Percentiles rank a stretch among this genome's conserved stretches.
These are phyloP conservation scores for Ectobius pallidus DNA, from an alignment of 2,888 invertebrate species.

Conservation along the genomic window DNA sequence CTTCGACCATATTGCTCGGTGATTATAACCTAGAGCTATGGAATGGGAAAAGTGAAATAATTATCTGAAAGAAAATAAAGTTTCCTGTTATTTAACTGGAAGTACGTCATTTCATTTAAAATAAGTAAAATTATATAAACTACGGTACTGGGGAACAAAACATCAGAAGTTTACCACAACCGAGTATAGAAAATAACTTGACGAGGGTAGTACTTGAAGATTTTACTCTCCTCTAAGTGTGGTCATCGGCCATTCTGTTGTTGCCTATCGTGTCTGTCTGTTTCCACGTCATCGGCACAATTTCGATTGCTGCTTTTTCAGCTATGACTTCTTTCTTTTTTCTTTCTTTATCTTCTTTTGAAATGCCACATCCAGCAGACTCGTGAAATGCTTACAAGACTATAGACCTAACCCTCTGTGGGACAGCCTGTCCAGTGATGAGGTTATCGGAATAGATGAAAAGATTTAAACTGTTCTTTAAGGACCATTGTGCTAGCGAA, in stretches of 20 bases:
- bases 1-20: no score
- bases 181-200: no score
- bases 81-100: no score
- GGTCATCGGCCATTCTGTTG: conserved; percentile 1
- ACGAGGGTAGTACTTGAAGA: background rate
- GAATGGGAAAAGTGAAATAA: no score
- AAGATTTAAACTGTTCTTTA: no score
- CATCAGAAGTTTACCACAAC: no score
- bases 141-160: no score
- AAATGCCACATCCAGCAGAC: background rate
- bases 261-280: background rate
- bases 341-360: background rate
- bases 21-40: no score
- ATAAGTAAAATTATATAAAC: no score
- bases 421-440: background rate
- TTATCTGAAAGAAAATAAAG: no score
- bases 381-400: background rate
- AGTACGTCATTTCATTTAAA: no score
- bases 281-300: background rate
- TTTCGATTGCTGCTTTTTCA: background rate
- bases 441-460: background rate
- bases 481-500: no score
- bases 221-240: background rate
- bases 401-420: background rate
- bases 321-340: background rate